Evolutionary conservation across 2,888 invertebrate genomes (phyloP), one percentile per base, ranked within the genome.

Genomic region (Drosophila multiciliata): DNA sequence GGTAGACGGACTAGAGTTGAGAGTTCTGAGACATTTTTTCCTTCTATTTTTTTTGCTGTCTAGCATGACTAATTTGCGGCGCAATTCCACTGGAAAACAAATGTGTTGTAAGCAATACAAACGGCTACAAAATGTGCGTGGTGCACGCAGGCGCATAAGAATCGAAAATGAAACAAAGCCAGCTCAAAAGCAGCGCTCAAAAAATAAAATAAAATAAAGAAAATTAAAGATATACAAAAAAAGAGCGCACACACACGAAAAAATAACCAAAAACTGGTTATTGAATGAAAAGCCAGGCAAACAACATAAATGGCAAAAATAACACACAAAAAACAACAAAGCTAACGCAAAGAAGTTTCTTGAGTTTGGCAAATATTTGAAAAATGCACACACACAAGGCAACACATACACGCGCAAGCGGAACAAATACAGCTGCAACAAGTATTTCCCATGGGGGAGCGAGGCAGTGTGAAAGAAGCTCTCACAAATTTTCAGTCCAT

Each of bases 261-360:
- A 83, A 72, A 73, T 9, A 42, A 2, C 29, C n/a, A 32, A 55
- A 88, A 89, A 89, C 89, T 88, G 89, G 89, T 89, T 89, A 88
- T 90, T 90, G 88, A 89, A 89, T 89, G 89, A 89, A 89, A 88
- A 87, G 67, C 73, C 79, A 75, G 68, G 49, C 73, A 71, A 72
- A 77, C 61, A 83, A 70, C 66, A 74, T 68, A 76, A 84, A 84
- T 77, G 75, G 73, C 82, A 83, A 78, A 72, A 75, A 73, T 66
- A 78, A 66, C 59, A 66, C 48, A 66, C 48, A 60, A 42, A 61
- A 50, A 63, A 58, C 40, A 73, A 65, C 68, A 61, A 78, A 73
- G 65, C 73, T 66, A 74, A 60, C 69, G 62, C 38, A 79, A 85
- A 87, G 86, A 87, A 85, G 88, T 88, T 85, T 84, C 82, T 87